A percentile compares a stretch with the other conserved stretches of the same genome.
Evolutionary conservation across 2,888 invertebrate species (phyloP).

Genomic region (Muschampia plurimacula): DNA sequence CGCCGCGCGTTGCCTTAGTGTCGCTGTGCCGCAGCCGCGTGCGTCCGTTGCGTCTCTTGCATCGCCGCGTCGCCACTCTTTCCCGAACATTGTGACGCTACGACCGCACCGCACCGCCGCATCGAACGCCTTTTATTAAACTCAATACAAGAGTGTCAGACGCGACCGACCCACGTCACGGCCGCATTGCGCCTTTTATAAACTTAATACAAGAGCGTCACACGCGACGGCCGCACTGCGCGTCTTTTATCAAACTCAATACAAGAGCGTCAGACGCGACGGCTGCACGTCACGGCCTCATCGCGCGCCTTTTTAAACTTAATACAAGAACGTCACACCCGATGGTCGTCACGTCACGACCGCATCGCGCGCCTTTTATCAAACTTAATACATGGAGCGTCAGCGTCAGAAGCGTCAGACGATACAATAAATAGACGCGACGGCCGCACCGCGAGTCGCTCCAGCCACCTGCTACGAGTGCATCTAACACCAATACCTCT

Average conservation of each 20-base stretch:
- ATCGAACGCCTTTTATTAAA: neutral
- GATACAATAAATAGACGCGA: no score
- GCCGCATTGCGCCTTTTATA: neutral
- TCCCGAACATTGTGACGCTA: neutral
- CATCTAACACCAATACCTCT: neutral
- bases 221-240: no score
- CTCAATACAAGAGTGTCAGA: neutral
- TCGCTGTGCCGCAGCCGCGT: neutral
- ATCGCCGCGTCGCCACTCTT: neutral
- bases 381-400: neutral
- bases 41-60: neutral
- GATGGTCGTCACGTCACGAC: no score
- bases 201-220: no score
- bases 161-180: neutral
- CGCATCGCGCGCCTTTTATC: neutral
- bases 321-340: no score
- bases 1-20: constrained; percentile 64
- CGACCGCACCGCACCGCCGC: neutral
- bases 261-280: neutral
- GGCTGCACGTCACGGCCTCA: neutral
- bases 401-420: neutral
- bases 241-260: neutral
- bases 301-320: no score
- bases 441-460: neutral
- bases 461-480: neutral